A percentile compares a stretch with the other conserved stretches of the same genome.
phyloP scores from a whole-genome alignment of 2,888 invertebrate species.

The Uropetala carovei region DNA sequence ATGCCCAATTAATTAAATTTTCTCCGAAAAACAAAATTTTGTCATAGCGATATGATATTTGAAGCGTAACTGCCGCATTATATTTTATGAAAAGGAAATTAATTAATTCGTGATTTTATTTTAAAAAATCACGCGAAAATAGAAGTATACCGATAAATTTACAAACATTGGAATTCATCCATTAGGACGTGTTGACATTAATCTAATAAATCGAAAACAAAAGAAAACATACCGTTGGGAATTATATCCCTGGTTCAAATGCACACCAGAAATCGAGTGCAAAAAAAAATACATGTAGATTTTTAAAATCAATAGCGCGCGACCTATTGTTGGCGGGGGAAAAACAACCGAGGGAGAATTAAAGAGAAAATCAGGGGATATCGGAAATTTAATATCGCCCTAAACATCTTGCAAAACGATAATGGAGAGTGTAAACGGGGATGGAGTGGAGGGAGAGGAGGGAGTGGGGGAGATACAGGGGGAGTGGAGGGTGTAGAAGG shows the following conservation, averaged over 20 bases:
- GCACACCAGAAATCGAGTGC: background rate
- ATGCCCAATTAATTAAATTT: conserved; percentile 17
- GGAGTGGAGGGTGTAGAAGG: too few species aligned
- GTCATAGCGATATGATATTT: background rate
- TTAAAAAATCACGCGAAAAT: background rate
- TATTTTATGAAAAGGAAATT: background rate
- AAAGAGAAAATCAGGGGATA: background rate
- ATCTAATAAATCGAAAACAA: conserved; percentile 27
- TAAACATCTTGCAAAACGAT: background rate
- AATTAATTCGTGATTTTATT: conserved; percentile 39
- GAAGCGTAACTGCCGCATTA: background rate
- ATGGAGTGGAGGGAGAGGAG: background rate
- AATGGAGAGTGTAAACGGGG: background rate
- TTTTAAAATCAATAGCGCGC: background rate
- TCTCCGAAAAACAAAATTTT: background rate
- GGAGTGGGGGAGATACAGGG: background rate
- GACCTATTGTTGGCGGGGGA: background rate
- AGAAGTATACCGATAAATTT: background rate
- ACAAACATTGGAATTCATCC: background rate
- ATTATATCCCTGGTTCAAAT: background rate
- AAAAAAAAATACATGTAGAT: background rate
- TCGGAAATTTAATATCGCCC: conserved; percentile 9
- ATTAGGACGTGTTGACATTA: conserved; percentile 24
- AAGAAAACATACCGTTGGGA: background rate
- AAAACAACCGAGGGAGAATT: background rate